Conservation (phyloP, 1,140 invertebrate species). For the Heliconius congener region DNA sequence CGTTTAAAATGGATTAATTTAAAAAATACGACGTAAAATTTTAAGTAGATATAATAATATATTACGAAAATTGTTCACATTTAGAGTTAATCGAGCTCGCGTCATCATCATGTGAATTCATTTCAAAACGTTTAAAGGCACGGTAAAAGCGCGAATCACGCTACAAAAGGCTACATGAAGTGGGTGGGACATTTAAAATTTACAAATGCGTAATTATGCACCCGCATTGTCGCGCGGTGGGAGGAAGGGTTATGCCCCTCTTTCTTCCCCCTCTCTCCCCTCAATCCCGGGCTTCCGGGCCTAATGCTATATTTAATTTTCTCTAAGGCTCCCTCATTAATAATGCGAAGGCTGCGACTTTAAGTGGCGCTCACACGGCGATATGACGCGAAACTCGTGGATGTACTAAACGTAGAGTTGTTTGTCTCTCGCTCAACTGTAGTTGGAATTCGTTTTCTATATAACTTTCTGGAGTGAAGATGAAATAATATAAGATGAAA, state of each 20-base stretch:
- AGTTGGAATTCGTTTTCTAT: not conserved
- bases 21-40: not conserved
- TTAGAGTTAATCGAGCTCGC: conserved; percentile 61
- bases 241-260: conserved; percentile 70
- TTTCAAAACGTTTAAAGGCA: conserved; percentile 68
- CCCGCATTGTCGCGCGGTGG: conserved; percentile 74
- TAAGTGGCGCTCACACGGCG: conserved; percentile 77
- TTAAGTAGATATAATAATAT: not conserved
- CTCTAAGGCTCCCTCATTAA: conserved; percentile 81
- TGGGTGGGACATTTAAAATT: conserved; percentile 80
- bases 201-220: conserved; percentile 81
- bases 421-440: not conserved
- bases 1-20: not conserved
- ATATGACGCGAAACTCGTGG: conserved; percentile 51
- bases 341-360: conserved; percentile 79
- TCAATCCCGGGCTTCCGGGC: conserved; percentile 73
- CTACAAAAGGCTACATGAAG: conserved; percentile 77
- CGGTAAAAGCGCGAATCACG: conserved; percentile 74
- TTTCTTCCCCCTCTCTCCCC: conserved; percentile 55
- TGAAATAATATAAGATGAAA: not conserved
- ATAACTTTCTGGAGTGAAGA: not conserved
- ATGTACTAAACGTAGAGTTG: conserved; percentile 52
- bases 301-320: conserved; percentile 82
- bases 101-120: conserved; percentile 71
- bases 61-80: conserved; percentile 54